Evolutionary conservation across 1,140 invertebrate genomes (phyloP).

Genomic region (Papilio polyxenes): DNA sequence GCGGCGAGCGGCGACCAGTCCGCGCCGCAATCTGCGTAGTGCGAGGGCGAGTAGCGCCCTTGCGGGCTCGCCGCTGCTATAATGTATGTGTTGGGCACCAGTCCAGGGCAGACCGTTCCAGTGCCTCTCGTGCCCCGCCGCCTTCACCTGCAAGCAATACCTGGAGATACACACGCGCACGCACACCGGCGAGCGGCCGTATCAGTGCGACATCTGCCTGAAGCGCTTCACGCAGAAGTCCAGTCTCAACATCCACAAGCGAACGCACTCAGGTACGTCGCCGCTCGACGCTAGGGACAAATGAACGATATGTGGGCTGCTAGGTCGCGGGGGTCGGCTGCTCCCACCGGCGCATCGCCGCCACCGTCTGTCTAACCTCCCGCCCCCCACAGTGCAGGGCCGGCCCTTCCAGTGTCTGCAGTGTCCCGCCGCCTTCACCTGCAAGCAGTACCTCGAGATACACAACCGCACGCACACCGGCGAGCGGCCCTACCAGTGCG

Average conservation of each 20-base stretch:
- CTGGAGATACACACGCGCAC: slow-evolving; percentile 89
- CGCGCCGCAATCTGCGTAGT: slow-evolving; percentile 73
- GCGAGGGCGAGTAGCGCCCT: slow-evolving; percentile 72
- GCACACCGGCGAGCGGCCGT: slow-evolving; percentile 86
- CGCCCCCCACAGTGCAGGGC: slow-evolving; percentile 68
- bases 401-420: slow-evolving; percentile 85
- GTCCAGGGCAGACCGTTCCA: slow-evolving; percentile 84
- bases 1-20: slow-evolving; percentile 76
- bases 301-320: slow-evolving; percentile 61
- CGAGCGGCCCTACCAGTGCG: slow-evolving; percentile 80
- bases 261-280: slow-evolving; percentile 84
- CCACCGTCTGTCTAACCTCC: slow-evolving; percentile 31
- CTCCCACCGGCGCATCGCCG: slow-evolving; percentile 33
- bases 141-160: slow-evolving; percentile 87
- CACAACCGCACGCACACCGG: slow-evolving; percentile 89
- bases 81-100: slow-evolving; percentile 79
- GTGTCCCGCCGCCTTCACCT: slow-evolving; percentile 84
- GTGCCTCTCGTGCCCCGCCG: slow-evolving; percentile 86
- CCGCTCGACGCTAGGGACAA: slow-evolving; percentile 49
- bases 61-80: slow-evolving; percentile 74
- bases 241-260: slow-evolving; percentile 87
- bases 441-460: slow-evolving; percentile 87
- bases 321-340: slow-evolving; percentile 41
- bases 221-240: slow-evolving; percentile 87
- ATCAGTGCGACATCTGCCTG: slow-evolving; percentile 86